These are phyloP conservation scores for Parthenolecanium corni DNA, from an alignment of 2,888 invertebrate species.

Conservation along the genomic window DNA sequence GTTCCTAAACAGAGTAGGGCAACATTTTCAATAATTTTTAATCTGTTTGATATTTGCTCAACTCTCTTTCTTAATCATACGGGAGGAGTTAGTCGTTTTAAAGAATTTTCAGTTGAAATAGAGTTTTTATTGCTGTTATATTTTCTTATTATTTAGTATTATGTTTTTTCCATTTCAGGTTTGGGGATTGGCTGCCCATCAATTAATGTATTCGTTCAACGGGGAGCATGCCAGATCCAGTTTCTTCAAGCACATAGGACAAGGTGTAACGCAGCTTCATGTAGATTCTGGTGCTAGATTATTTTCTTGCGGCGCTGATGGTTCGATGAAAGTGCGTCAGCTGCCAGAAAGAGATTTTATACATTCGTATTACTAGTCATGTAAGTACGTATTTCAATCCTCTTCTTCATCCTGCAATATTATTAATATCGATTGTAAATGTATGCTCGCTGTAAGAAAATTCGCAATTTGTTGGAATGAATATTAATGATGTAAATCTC, in stretches of 20 bases:
- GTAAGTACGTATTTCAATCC: conserved; percentile 10
- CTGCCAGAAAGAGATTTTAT: conserved; percentile 64
- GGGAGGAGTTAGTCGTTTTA: background rate
- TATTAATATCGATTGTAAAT: no score
- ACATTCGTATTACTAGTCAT: conserved; percentile 38
- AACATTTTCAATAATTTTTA: no score
- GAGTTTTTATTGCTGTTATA: no score
- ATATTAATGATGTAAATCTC: no score
- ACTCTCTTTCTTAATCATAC: no score
- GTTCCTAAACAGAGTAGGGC: no score
- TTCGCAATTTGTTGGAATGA: no score
- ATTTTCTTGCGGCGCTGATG: conserved; percentile 98
- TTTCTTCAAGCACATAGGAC: conserved; percentile 94
- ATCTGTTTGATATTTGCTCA: no score
- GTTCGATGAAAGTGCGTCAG: conserved; percentile 93
- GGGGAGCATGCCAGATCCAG: conserved; percentile 92
- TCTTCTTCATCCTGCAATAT: background rate
- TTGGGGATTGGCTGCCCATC: conserved; percentile 78
- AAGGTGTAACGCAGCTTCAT: conserved; percentile 90
- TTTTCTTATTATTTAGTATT: no score
- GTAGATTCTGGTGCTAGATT: conserved; percentile 79
- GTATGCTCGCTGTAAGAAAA: no score
- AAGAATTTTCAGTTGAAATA: no score
- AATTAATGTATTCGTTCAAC: conserved; percentile 72
- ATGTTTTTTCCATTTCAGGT: conserved; percentile 48